phyloP scores from a whole-genome alignment of 2,113 vertebrate genomes.

The Nibea coibor region DNA sequence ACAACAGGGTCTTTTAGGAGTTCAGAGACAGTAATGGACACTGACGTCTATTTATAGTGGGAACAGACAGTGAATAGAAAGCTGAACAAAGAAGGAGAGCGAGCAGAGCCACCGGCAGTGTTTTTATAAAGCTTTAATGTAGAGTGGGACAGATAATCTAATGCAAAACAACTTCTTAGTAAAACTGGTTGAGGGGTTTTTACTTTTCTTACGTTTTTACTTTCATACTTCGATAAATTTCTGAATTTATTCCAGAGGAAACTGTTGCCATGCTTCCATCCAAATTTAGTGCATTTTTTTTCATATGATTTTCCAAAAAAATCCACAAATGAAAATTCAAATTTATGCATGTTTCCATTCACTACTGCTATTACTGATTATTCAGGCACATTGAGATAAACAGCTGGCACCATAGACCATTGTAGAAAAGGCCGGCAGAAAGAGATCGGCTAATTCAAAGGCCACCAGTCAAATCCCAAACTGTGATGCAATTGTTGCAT shows the following conservation, averaged over 20 bases:
- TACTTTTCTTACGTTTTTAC: neutral
- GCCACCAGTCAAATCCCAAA: neutral
- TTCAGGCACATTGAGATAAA: no score
- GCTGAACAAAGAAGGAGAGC: slow-evolving; percentile 58
- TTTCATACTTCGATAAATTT: neutral
- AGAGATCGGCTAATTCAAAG: neutral
- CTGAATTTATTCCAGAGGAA: neutral
- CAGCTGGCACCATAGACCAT: neutral
- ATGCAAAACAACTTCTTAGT: slow-evolving; percentile 5
- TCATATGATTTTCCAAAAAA: neutral
- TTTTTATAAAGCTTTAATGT: slow-evolving; percentile 49
- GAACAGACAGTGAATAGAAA: slow-evolving; percentile 66
- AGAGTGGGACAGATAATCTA: slow-evolving; percentile 10
- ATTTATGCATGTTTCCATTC: neutral
- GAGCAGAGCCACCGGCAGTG: slow-evolving; percentile 63
- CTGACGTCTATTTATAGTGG: slow-evolving; percentile 77
- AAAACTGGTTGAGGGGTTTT: neutral
- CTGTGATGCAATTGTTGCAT: neutral
- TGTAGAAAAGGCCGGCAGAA: neutral
- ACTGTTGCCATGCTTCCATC: no score
- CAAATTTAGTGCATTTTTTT: neutral
- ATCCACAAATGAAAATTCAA: neutral
- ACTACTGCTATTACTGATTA: neutral
- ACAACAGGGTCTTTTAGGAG: slow-evolving; percentile 66
- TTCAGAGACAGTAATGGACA: slow-evolving; percentile 68